Percentiles rank a stretch among this genome's conserved stretches.
These are phyloP conservation scores for Drosophila kanapiae DNA, from an alignment of 1,140 invertebrate genomes.

Conservation along the genomic window DNA sequence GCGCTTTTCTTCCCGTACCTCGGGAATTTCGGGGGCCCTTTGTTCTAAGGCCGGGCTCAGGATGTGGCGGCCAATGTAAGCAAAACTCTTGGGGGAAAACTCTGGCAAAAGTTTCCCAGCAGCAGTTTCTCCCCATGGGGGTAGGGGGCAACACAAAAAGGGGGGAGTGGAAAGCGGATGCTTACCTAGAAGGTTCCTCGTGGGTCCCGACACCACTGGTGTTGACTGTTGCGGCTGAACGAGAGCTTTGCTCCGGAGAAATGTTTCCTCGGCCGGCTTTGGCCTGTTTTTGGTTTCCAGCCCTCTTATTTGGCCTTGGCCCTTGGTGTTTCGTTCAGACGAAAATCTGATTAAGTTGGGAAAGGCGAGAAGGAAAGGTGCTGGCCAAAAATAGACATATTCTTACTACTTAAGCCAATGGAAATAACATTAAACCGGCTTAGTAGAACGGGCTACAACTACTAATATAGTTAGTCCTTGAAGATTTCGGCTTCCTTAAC, in stretches of 20 bases:
- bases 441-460: no score
- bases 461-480: neutral
- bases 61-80: conserved; percentile 46
- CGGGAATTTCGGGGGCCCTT: conserved; percentile 53
- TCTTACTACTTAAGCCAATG: no score
- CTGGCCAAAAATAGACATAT: neutral
- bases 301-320: neutral
- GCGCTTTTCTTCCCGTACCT: conserved; percentile 33
- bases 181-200: conserved; percentile 50
- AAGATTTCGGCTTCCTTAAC: neutral
- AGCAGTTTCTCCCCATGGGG: neutral
- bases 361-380: neutral
- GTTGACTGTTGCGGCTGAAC: conserved; percentile 60
- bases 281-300: neutral
- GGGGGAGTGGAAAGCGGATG: conserved; percentile 18
- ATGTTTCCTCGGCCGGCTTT: neutral
- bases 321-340: conserved; percentile 6
- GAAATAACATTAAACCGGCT: neutral
- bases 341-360: conserved; percentile 20
- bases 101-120: conserved; percentile 34
- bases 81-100: conserved; percentile 51
- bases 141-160: neutral
- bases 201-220: conserved; percentile 50
- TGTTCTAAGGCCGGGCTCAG: conserved; percentile 64
- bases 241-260: conserved; percentile 5